Conservation (phyloP, 2,797 vertebrate species). For the Schizothorax lantsangensis region DNA sequence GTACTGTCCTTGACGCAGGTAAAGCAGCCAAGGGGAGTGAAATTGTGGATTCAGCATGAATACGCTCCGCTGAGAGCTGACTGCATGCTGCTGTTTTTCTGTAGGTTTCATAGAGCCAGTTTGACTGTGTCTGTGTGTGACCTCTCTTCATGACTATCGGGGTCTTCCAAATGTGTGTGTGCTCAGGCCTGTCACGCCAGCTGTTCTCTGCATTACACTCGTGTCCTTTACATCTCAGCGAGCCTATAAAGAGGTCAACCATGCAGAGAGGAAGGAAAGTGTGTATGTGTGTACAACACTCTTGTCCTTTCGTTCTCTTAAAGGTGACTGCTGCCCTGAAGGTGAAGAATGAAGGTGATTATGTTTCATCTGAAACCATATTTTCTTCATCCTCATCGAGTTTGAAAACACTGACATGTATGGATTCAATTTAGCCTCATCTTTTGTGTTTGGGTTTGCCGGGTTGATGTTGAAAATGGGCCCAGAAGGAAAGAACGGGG, state of each 20-base stretch:
- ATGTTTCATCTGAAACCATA: constrained; percentile 19
- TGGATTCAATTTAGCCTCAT: constrained; percentile 54
- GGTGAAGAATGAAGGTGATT: neutral
- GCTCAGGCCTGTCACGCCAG: constrained; percentile 49
- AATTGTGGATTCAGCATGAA: constrained; percentile 53
- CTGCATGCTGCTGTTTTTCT: constrained; percentile 40
- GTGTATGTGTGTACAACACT: constrained; percentile 24
- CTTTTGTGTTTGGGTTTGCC: constrained; percentile 41
- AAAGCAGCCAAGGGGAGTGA: constrained; percentile 35
- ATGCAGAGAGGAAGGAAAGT: constrained; percentile 26
- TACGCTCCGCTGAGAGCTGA: constrained; percentile 29
- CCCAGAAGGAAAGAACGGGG: constrained; percentile 44
- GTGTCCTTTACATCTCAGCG: constrained; percentile 40
- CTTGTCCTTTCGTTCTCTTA: constrained; percentile 29
- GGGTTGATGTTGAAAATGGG: constrained; percentile 47
- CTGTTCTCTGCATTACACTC: constrained; percentile 49
- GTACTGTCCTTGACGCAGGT: constrained; percentile 55
- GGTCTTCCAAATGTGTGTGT: constrained; percentile 39
- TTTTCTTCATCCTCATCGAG: neutral
- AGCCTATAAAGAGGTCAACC: constrained; percentile 52
- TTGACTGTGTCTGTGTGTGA: constrained; percentile 35
- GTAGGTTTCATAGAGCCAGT: constrained; percentile 31
- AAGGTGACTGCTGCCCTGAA: constrained; percentile 39
- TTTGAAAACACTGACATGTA: constrained; percentile 44
- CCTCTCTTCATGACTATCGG: constrained; percentile 34